Base-by-base conservation (phyloP, 2,113 vertebrate species). In the Hydrolagus affinis region DNA sequence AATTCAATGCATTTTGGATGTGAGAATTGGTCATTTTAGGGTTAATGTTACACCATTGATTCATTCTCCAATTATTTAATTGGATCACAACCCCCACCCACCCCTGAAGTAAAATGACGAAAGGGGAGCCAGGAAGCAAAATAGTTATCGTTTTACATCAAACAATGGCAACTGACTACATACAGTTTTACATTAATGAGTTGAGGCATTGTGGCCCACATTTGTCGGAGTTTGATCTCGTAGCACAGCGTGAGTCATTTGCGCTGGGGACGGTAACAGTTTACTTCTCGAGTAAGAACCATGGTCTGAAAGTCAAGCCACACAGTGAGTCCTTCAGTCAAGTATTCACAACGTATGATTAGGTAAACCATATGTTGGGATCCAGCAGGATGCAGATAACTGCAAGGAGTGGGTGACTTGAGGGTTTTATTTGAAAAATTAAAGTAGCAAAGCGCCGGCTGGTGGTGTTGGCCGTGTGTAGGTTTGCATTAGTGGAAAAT, bases 341-440 rank as follows among this genome's bases (percentile, higher is more conserved):
- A 21, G 75, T 15, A 59, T 60, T 76, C 75, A 69, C 66, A 77
- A 11, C 23, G 12, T 59, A 23, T 77, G 75, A 21, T 44, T 62
- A 62, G 57, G 57, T n/a, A 23, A 78, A 60, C 56, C 75, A 62
- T n/a, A 78, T 62, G 32, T n/a, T 78, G 75, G 75, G 57, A 78
- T 25, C 15, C 75, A 78, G 74, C 44, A 76, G 44, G 74, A 76
- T 59, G 44, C 57, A 59, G 44, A 76, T 76, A 76, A 76, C 9
- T 44, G 56, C n/a, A 44, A 56, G 56, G 74, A 76, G 44, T 76
- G 0, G 44, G 74, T 76, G 44, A 59, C 56, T 44, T 76, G 44
- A 76, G 44, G 74, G n/a, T 76, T 44, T 44, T 44, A 44, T 44
- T 44, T 44, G 44, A 44, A 6, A 44, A 44, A 1, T 6, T n/a